Percentiles rank a stretch among this genome's conserved stretches.
Evolutionary conservation across 2,888 invertebrate genomes (phyloP).

Genomic region (Leptinotarsa juncta): DNA sequence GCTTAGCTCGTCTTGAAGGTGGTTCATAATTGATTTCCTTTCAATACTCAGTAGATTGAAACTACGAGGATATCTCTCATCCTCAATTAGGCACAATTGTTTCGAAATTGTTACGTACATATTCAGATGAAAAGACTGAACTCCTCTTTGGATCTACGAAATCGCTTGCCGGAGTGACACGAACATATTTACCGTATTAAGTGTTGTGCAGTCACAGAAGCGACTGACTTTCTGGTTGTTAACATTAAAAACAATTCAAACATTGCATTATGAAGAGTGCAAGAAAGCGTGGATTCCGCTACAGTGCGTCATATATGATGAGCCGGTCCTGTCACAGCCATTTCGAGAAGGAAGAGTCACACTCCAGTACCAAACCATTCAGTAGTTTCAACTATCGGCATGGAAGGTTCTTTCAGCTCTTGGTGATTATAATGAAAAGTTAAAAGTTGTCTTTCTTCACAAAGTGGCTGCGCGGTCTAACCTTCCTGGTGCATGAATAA

Average conservation of each 20-base stretch:
- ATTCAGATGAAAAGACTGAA: slow-evolving; percentile 48
- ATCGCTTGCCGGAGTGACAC: slow-evolving; percentile 45
- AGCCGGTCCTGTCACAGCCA: slow-evolving; percentile 26
- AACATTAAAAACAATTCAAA: slow-evolving; percentile 44
- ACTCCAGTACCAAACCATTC: background rate
- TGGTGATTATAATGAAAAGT: background rate
- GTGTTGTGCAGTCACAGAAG: slow-evolving; percentile 57
- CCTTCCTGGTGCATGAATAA: slow-evolving; percentile 59
- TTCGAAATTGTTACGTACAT: slow-evolving; percentile 40
- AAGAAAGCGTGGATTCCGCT: slow-evolving; percentile 1
- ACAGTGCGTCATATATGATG: slow-evolving; percentile 48
- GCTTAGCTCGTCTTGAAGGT: background rate
- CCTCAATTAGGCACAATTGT: slow-evolving; percentile 30
- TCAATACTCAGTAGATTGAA: background rate
- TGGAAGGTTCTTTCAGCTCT: background rate
- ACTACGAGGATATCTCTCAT: background rate
- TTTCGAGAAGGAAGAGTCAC: slow-evolving; percentile 31
- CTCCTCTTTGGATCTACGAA: slow-evolving; percentile 40
- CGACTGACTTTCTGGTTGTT: slow-evolving; percentile 61
- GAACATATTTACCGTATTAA: slow-evolving; percentile 55
- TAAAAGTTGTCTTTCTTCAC: slow-evolving; percentile 26
- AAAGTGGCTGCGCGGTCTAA: slow-evolving; percentile 30
- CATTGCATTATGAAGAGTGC: slow-evolving; percentile 5
- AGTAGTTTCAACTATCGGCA: background rate
- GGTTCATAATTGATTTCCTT: background rate